Percentiles rank a stretch among this genome's conserved stretches.
Conservation (phyloP, 2,113 vertebrate species). For the Gopherus flavomarginatus region DNA sequence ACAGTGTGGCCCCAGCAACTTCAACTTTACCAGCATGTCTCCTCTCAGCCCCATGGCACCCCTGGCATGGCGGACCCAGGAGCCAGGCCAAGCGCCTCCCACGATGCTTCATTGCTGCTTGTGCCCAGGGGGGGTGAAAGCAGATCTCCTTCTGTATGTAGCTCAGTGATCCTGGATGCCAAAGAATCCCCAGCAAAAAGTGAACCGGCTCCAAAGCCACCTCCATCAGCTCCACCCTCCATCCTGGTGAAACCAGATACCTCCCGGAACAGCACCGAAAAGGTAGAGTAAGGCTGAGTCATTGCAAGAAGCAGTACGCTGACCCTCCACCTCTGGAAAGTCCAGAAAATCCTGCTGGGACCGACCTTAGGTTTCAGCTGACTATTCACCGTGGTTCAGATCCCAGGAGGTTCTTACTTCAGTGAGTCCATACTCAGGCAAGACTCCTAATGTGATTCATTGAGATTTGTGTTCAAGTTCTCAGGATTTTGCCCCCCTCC, state of each 20-base stretch:
- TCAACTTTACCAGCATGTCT: constrained; percentile 75
- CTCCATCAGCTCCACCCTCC: constrained; percentile 82
- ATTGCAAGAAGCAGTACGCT: rapidly evolving
- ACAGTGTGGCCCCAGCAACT: constrained; percentile 67
- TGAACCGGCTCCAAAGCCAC: constrained; percentile 77
- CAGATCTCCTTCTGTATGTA: constrained; percentile 76
- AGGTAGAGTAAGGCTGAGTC: constrained; percentile 76
- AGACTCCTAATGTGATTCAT: not conserved
- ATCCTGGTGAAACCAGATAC: constrained; percentile 94
- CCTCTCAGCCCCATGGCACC: constrained; percentile 29
- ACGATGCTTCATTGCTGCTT: constrained; percentile 45
- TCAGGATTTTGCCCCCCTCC: rapidly evolving
- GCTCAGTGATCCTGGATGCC: constrained; percentile 79
- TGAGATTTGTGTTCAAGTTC: not conserved
- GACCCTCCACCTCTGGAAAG: not conserved
- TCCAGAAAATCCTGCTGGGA: not conserved
- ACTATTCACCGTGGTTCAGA: rapidly evolving
- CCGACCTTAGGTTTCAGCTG: rapidly evolving
- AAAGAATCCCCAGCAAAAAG: constrained; percentile 75
- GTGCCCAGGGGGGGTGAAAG: constrained; percentile 50
- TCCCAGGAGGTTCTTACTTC: rapidly evolving
- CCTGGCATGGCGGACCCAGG: constrained; percentile 74
- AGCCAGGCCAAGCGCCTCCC: constrained; percentile 68
- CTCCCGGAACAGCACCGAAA: constrained; percentile 85
- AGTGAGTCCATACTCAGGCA: rapidly evolving